Evolutionary conservation across 2,113 vertebrate species (phyloP).

Genomic region (Ptilonorhynchus violaceus): DNA sequence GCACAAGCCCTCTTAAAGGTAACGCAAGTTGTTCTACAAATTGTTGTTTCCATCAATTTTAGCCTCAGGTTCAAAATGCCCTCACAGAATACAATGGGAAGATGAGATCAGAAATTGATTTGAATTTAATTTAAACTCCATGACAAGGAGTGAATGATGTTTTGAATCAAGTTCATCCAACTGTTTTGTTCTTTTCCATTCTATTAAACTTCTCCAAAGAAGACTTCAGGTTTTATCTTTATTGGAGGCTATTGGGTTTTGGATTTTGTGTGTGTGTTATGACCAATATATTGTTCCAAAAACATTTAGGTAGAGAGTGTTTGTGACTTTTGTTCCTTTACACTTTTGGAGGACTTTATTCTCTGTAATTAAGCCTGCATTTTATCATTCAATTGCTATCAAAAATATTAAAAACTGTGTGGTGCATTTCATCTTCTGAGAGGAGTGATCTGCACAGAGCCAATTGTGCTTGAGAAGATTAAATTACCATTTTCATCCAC

Average conservation of each 20-base stretch:
- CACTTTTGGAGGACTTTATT: not conserved
- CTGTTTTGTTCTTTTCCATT: not conserved
- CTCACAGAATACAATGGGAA: not conserved
- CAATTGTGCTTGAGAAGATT: not conserved
- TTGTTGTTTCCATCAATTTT: not conserved
- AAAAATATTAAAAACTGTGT: not conserved
- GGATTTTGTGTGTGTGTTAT: not conserved
- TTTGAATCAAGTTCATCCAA: not conserved
- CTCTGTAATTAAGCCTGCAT: not conserved
- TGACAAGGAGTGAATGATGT: not conserved
- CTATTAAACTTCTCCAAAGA: not conserved
- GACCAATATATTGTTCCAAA: not conserved
- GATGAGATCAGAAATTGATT: not conserved
- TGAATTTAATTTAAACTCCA: not conserved
- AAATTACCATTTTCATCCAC: constrained; percentile 1
- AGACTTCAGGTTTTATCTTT: not conserved
- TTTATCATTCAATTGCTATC: not conserved
- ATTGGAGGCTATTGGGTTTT: not conserved
- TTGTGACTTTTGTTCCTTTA: not conserved
- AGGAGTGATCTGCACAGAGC: not conserved
- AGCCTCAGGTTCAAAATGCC: not conserved
- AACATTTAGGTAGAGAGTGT: not conserved
- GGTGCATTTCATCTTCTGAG: not conserved
- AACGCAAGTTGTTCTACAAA: not conserved
- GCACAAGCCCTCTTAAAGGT: not conserved